These are phyloP conservation scores for Cryptocephalus primarius DNA, from an alignment of 2,888 invertebrate species.

Conservation along the genomic window DNA sequence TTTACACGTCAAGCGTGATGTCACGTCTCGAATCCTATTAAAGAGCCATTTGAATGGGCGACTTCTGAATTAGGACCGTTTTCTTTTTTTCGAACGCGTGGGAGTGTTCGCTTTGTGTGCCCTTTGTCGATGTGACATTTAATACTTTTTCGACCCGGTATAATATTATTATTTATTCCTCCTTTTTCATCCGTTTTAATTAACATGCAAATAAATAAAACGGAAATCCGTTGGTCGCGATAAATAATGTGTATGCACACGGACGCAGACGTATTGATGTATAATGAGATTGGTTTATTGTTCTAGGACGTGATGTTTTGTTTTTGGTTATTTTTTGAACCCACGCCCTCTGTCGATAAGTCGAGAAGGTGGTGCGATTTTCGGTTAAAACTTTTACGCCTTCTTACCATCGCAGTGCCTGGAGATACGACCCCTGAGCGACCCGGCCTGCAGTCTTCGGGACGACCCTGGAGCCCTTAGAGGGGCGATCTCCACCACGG, in stretches of 20 bases:
- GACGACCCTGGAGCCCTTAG: too few species aligned
- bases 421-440: too few species aligned
- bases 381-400: too few species aligned
- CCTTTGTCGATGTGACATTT: slow-evolving; percentile 16
- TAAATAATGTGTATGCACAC: slow-evolving; percentile 2
- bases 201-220: slow-evolving; percentile 14
- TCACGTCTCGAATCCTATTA: slow-evolving; percentile 12
- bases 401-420: too few species aligned
- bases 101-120: slow-evolving; percentile 2
- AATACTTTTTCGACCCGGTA: slow-evolving; percentile 15
- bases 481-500: too few species aligned
- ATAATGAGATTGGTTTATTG: not conserved
- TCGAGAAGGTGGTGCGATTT: too few species aligned
- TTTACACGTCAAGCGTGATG: slow-evolving; percentile 15
- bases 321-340: too few species aligned
- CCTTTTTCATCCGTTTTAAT: slow-evolving; percentile 8
- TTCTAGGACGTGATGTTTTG: too few species aligned
- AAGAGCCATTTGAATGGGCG: slow-evolving; percentile 14
- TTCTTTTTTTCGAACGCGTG: slow-evolving; percentile 3
- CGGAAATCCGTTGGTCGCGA: slow-evolving; percentile 15
- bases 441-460: too few species aligned
- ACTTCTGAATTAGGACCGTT: slow-evolving; percentile 10
- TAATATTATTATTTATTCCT: not conserved
- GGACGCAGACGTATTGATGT: not conserved
- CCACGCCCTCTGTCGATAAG: too few species aligned